These are phyloP conservation scores for Hydropsyche tenuis DNA, from an alignment of 1,140 invertebrate genomes.

Conservation along the genomic window DNA sequence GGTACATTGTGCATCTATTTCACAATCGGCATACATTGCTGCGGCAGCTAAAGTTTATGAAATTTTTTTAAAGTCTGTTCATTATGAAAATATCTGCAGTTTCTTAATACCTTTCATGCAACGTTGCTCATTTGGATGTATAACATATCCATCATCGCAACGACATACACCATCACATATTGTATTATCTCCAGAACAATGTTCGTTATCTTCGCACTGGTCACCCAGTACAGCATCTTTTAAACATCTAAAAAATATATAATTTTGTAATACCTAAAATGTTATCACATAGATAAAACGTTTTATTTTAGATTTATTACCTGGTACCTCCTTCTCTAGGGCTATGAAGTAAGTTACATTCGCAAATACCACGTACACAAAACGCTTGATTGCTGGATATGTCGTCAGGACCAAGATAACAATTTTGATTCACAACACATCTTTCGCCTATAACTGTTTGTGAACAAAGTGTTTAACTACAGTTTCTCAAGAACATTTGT, in stretches of 20 bases:
- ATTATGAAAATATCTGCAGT: not conserved
- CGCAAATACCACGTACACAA: slow-evolving; percentile 59
- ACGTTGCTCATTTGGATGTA: slow-evolving; percentile 49
- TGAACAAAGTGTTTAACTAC: no score
- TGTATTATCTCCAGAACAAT: slow-evolving; percentile 57
- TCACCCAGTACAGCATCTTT: slow-evolving; percentile 58
- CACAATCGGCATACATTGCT: slow-evolving; percentile 35
- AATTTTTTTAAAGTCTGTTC: not conserved
- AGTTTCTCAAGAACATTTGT: no score
- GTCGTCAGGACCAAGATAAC: slow-evolving; percentile 54
- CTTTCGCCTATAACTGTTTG: slow-evolving; percentile 57
- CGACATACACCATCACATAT: slow-evolving; percentile 57
- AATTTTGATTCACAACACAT: slow-evolving; percentile 59
- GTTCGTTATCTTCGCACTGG: slow-evolving; percentile 58
- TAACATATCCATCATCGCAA: slow-evolving; percentile 57
- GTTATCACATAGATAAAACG: no score
- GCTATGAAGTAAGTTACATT: slow-evolving; percentile 59
- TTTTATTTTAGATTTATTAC: slow-evolving; percentile 44
- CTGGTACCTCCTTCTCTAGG: slow-evolving; percentile 60
- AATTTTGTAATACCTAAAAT: not conserved
- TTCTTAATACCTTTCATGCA: slow-evolving; percentile 42
- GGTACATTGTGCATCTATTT: slow-evolving; percentile 45
- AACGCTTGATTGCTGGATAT: slow-evolving; percentile 54
- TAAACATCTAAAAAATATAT: slow-evolving; percentile 54
- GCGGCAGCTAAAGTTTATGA: slow-evolving; percentile 32